Base-by-base conservation (phyloP, 2,113 vertebrate species). In the Gnathonemus echidnorhynchus region DNA sequence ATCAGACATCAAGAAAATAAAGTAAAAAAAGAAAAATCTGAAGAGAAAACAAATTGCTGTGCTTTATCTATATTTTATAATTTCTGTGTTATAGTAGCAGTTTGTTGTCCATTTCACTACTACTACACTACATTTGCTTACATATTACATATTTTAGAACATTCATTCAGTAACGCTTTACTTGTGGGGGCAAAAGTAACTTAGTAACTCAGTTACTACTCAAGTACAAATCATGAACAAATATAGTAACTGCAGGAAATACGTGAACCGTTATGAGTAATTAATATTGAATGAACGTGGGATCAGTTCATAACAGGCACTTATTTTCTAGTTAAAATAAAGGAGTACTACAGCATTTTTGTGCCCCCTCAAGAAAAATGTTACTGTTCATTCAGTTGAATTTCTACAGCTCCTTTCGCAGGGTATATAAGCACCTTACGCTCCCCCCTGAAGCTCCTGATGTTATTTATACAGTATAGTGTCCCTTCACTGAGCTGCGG, bases 401-500 rank as follows among this genome's bases (percentile, higher is more conserved):
- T 77, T 6, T 42, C 15, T 42, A 19, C 5, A 35, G 15, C 74
- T 80, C 13, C 74, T 42, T 80, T 80, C 35, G 2, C 19, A 45
- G 83, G 86, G 89, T 89, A 92, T 90, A 53, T 87, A 45, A 70
- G 45, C 21, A 85, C 90, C 92, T 92, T 95, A 93, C 94, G 94
- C 95, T 93, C 93, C 19, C 21, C n/a, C 90, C 21, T 90, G 92
- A 91, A 86, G 91, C 87, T 93, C 86, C 88, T 93, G 91, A 91
- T 93, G 94, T 94, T 94, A 94, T 93, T 93, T 95, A 88, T 93
- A 91, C 90, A 0, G 91, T 70, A 11, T 0, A 62, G 62, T 92
- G 94, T 94, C 94, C 94, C 94, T 93, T 92, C 91, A 90, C 89
- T 93, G 93, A 89, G 92, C 92, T 94, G 53, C 39, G 95, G 95